These are phyloP conservation scores for Nasonia longicornis DNA, from an alignment of 1,140 invertebrate genomes.

Conservation along the genomic window DNA sequence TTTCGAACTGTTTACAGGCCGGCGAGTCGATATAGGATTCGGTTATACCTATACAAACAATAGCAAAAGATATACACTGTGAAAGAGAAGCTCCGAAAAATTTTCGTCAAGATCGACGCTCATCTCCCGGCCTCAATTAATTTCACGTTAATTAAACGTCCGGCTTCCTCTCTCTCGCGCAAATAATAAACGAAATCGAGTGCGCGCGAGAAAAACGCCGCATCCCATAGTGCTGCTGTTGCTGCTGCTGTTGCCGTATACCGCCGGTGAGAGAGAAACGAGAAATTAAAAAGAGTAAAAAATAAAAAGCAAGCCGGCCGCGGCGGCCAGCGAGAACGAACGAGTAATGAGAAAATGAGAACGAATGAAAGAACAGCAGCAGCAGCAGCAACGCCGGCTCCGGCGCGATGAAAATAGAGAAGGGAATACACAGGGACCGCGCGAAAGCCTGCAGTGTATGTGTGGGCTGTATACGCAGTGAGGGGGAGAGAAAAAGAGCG, in stretches of 20 bases:
- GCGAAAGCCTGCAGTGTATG: neutral
- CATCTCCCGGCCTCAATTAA: constrained; percentile 1
- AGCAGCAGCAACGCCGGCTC: too few species aligned
- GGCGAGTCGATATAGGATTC: neutral
- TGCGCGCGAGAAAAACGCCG: constrained; percentile 19
- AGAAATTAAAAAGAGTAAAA: constrained; percentile 20
- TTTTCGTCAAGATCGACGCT: neutral
- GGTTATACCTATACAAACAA: neutral
- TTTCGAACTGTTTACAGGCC: neutral
- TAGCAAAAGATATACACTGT: neutral
- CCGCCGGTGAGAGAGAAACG: neutral
- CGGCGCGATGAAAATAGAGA: constrained; percentile 34
- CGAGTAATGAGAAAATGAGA: constrained; percentile 41
- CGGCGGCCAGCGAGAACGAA: neutral
- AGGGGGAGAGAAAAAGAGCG: neutral
- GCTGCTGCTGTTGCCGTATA: too few species aligned
- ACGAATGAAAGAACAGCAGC: constrained; percentile 31
- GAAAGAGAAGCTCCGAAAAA: neutral
- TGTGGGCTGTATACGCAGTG: neutral
- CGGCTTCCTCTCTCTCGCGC: neutral
- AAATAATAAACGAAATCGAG: constrained; percentile 31
- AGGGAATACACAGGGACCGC: neutral
- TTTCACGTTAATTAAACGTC: constrained; percentile 40
- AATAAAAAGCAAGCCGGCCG: neutral
- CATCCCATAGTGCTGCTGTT: neutral